Evolutionary conservation across 2,113 vertebrate genomes (phyloP).

Genomic region (Pomatorhinus ruficollis): DNA sequence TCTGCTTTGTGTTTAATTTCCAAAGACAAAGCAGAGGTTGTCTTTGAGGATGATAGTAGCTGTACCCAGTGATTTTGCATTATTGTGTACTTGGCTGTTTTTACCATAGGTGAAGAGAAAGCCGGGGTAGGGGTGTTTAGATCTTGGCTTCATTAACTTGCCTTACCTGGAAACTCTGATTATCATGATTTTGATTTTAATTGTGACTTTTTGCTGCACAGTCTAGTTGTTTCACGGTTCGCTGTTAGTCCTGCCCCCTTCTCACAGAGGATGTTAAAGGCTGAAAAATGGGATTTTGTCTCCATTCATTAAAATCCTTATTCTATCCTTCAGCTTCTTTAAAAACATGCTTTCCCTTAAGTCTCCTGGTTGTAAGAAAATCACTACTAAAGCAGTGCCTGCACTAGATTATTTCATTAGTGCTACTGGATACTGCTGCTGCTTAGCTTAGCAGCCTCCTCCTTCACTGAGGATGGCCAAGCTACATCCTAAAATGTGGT

Average conservation of each 20-base stretch:
- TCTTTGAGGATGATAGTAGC: background rate
- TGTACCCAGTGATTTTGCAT: background rate
- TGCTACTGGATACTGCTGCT: background rate
- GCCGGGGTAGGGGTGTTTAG: fast-evolving
- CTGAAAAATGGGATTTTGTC: background rate
- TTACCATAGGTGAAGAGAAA: background rate
- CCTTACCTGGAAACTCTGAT: background rate
- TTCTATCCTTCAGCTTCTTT: background rate
- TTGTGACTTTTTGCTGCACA: background rate
- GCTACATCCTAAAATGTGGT: background rate
- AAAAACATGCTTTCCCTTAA: background rate
- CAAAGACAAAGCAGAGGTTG: background rate
- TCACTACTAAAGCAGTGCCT: background rate
- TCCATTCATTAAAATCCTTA: background rate
- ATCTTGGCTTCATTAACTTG: background rate
- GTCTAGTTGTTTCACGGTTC: background rate
- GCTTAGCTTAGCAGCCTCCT: background rate
- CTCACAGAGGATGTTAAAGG: background rate
- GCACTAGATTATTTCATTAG: background rate
- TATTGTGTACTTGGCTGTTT: background rate
- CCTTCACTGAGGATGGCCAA: background rate
- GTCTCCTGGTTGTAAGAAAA: background rate
- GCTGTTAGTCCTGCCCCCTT: background rate
- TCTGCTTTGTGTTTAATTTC: background rate
- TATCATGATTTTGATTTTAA: background rate